Evolutionary conservation across 2,888 invertebrate species (phyloP), one percentile per base, ranked within the genome.

Genomic region (Bibio marci): DNA sequence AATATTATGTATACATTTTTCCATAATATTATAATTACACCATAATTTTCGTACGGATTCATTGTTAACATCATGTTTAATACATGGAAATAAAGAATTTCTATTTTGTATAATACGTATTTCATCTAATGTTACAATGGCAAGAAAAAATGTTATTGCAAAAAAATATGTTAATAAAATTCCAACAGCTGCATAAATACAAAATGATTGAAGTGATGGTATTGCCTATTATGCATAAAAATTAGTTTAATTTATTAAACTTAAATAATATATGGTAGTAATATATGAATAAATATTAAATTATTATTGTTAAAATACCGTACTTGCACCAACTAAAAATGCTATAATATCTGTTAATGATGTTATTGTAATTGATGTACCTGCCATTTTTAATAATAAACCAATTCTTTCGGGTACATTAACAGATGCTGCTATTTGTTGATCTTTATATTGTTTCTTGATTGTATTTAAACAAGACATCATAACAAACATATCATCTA

Each of bases 401-500:
- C 75, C 83, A 38, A 83, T 65, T 57, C 70, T 70, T 48, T 76
- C 68, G n/a, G 71, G 67, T 25, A 79, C 52, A 46, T 70, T 65
- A 47, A 68, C 64, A 40, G 63, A 58, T 30, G 63, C 58, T 10
- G 71, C 60, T 12, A 75, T 55, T 51, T 79, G 73, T 44, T 76
- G 72, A 78, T 79, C 4, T 22, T 8, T 4, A 22, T 22, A 22
- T 22, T 22, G 22, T 22, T 22, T 8, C 8, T 22, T 22, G 4
- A 22, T 22, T 22, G 8, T 22, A 22, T 22, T 22, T 22, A 22
- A 81, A 52, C 79, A 76, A 15, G 80, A 76, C 63, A 77, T 73
- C 63, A 86, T 80, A 1, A 87, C 81, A 58, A 87, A 85, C 72
- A 85, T 81, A 52, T 87, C 86, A 50, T 86, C 86, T 18, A 86